phyloP scores from a whole-genome alignment of 2,888 invertebrate species.

The Latheticus oryzae region DNA sequence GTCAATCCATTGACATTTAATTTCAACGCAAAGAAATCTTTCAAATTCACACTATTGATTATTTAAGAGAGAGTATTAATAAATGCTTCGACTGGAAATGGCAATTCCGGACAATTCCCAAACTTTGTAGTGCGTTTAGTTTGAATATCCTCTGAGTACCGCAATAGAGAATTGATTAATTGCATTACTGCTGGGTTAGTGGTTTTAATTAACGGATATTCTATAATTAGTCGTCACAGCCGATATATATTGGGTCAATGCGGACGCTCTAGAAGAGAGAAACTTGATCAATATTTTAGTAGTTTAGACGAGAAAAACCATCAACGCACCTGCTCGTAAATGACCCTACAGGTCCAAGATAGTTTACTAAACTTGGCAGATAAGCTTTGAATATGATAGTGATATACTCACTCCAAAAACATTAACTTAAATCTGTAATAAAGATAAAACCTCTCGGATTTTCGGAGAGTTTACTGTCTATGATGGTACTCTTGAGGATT shows the following conservation, averaged over 20 bases:
- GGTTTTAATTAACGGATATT: slow-evolving; percentile 57
- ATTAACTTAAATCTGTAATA: slow-evolving; percentile 16
- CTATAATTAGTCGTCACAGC: slow-evolving; percentile 52
- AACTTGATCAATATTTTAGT: slow-evolving; percentile 25
- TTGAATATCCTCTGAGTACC: slow-evolving; percentile 37
- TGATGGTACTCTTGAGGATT: slow-evolving; percentile 16
- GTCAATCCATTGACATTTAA: slow-evolving; percentile 37
- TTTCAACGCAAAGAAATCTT: slow-evolving; percentile 35
- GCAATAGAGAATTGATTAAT: slow-evolving; percentile 52
- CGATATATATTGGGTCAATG: background rate
- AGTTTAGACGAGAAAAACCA: slow-evolving; percentile 8
- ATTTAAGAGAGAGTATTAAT: slow-evolving; percentile 37
- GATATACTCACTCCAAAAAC: too few relatives aligned
- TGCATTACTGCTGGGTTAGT: slow-evolving; percentile 49
- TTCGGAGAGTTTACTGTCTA: slow-evolving; percentile 20
- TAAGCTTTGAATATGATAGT: too few relatives aligned
- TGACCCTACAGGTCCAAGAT: too few relatives aligned
- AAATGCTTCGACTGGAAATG: slow-evolving; percentile 36
- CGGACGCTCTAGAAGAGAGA: slow-evolving; percentile 14
- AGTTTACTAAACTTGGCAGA: too few relatives aligned
- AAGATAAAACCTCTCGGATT: slow-evolving; percentile 20
- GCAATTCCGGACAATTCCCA: slow-evolving; percentile 40
- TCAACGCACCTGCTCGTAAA: too few relatives aligned
- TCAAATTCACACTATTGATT: slow-evolving; percentile 19
- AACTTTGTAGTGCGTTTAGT: slow-evolving; percentile 43